Base-by-base conservation (phyloP, 2,888 invertebrate genomes). In the Synanthedon andrenaeformis region DNA sequence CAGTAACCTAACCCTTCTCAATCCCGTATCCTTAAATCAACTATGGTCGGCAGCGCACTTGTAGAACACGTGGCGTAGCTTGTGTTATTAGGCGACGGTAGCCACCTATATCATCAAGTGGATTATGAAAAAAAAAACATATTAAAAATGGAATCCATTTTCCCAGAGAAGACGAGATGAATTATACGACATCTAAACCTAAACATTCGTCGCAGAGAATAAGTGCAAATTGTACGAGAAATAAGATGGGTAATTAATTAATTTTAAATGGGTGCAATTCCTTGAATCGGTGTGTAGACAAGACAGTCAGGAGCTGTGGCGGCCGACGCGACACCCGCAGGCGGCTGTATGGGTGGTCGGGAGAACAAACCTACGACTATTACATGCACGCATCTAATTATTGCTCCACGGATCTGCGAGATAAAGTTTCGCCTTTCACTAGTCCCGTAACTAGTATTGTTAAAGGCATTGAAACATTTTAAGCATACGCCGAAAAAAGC, bases 331-430 rank as follows among this genome's bases (percentile, higher is more conserved):
- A 49, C 56, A 57, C 54, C 55, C 59, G 61, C 53, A 62, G 60
- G 59, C 59, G 59, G 57, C 62, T 56, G 61, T 65, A 60, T 70
- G 79, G 79, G 78, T 76, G 78, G 74, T 63, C 74, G 56, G 51
- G 28, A 59, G 56, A 58, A 60, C 59, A 59, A 62, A 59, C 41
- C 51, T 51, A 35, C 35, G 14, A 45, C 50, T 53, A 35, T 57
- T 65, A 68, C 69, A 71, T 62, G 69, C 64, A 68, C 66, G 64
- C 69, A 66, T 66, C 70, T 71, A 75, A 76, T 75, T 72, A 74
- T 67, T 65, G 58, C 56, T 52, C 56, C 55, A 53, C 56, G 55
- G 60, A 60, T 59, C 61, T 59, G 60, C 55, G 14, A 45, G 54
- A 58, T 56, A 56, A 55, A 19, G 42, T 14, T 45, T 23, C 12